Conservation (phyloP, 2,888 invertebrate genomes). For the Biston stratarius region DNA sequence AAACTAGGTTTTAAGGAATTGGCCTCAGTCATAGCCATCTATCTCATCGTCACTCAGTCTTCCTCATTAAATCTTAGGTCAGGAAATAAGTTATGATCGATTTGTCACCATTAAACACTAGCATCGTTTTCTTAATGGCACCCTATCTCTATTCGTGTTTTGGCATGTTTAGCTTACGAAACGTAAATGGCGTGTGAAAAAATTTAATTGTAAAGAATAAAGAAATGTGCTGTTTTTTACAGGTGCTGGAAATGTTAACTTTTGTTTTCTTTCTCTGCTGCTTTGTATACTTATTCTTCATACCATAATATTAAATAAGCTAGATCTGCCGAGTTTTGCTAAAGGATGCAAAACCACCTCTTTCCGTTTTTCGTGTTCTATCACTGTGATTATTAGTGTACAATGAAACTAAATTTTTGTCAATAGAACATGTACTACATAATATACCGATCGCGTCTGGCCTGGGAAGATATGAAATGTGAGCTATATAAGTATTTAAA, state of each 20-base stretch:
- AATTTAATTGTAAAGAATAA: conserved; percentile 30
- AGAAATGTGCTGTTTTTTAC: conserved; percentile 30
- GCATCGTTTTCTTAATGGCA: conserved; percentile 66
- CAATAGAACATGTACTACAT: background rate
- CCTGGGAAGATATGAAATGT: background rate
- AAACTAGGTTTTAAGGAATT: background rate
- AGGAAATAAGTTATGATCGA: conserved; percentile 43
- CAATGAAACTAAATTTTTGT: background rate
- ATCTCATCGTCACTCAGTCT: conserved; percentile 49
- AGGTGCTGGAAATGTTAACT: conserved; percentile 31
- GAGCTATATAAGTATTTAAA: background rate
- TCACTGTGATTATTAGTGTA: background rate
- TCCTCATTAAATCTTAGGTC: conserved; percentile 37
- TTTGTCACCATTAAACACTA: conserved; percentile 56
- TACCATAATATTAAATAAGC: background rate
- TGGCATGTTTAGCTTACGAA: conserved; percentile 66
- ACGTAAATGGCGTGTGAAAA: conserved; percentile 34
- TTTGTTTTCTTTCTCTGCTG: conserved; percentile 18
- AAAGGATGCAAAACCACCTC: background rate
- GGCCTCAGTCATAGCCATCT: conserved; percentile 39
- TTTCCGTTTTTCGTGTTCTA: conserved; percentile 23
- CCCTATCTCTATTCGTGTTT: conserved; percentile 62
- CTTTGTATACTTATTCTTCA: conserved; percentile 6
- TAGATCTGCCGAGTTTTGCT: background rate
- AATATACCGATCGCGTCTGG: background rate